phyloP scores from a whole-genome alignment of 1,140 invertebrate species.

The Adoxophyes honmai region DNA sequence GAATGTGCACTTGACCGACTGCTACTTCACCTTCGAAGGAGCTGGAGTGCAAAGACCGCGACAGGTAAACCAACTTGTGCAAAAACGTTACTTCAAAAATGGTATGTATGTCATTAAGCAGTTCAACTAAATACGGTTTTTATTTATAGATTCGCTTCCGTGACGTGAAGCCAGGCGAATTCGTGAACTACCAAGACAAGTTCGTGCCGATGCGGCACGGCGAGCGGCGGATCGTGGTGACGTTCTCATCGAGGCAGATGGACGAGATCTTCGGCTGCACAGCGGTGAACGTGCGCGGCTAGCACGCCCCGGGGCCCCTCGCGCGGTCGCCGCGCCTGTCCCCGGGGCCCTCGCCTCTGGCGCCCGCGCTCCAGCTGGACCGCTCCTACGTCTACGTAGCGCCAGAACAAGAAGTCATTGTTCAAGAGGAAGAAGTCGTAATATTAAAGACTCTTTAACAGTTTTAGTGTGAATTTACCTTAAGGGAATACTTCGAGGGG shows the following conservation, averaged over 20 bases:
- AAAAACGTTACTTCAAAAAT: background rate
- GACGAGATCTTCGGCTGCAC: slow-evolving; percentile 80
- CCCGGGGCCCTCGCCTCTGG: slow-evolving; percentile 41
- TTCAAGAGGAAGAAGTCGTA: slow-evolving; percentile 60
- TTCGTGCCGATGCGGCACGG: slow-evolving; percentile 78
- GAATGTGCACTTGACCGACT: slow-evolving; percentile 78
- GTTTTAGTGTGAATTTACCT: background rate
- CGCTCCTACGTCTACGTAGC: slow-evolving; percentile 46
- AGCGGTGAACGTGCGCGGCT: slow-evolving; percentile 71
- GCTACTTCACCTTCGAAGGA: slow-evolving; percentile 83
- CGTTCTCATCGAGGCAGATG: slow-evolving; percentile 81
- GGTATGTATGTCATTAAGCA: background rate
- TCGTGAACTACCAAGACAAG: slow-evolving; percentile 77
- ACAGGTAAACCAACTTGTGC: slow-evolving; percentile 52
- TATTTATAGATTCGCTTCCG: slow-evolving; percentile 70
- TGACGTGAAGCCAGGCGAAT: slow-evolving; percentile 79
- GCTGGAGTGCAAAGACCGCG: slow-evolving; percentile 81
- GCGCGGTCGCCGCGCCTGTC: slow-evolving; percentile 42
- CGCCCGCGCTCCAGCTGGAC: slow-evolving; percentile 49
- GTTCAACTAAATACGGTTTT: slow-evolving; percentile 1
- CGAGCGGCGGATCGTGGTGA: slow-evolving; percentile 79
- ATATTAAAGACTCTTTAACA: slow-evolving; percentile 48
- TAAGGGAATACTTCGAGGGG: background rate
- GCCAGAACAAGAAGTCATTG: slow-evolving; percentile 54
- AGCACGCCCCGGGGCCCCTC: slow-evolving; percentile 59